A percentile compares a stretch with the other conserved stretches of the same genome.
Evolutionary conservation across 1,140 invertebrate species (phyloP).

Genomic region (Contarinia nasturtii): DNA sequence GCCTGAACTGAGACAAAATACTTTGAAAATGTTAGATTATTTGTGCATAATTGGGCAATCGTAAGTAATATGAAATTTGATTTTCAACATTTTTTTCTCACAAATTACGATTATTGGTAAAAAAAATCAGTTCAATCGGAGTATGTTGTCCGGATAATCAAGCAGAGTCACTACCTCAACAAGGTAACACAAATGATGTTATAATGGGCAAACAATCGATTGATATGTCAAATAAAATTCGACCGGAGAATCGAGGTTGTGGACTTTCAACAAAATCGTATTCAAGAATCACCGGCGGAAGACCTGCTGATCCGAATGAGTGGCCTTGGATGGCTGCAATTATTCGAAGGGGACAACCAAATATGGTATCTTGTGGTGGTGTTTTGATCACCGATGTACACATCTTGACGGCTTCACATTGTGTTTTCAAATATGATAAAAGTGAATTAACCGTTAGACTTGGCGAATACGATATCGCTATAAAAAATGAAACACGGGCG

Average conservation of each 20-base stretch:
- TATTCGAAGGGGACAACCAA: slow-evolving; percentile 27
- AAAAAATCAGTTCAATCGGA: slow-evolving; percentile 14
- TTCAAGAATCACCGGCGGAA: slow-evolving; percentile 35
- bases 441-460: slow-evolving; percentile 47
- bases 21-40: slow-evolving; percentile 36
- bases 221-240: not conserved
- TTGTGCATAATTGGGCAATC: slow-evolving; percentile 41
- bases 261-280: slow-evolving; percentile 37
- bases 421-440: slow-evolving; percentile 35
- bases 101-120: not conserved
- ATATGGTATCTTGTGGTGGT: slow-evolving; percentile 51
- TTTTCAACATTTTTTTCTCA: not conserved
- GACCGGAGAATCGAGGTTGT: slow-evolving; percentile 32
- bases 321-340: slow-evolving; percentile 72
- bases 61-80: slow-evolving; percentile 22
- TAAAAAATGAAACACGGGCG: slow-evolving; percentile 36
- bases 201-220: slow-evolving; percentile 7
- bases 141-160: slow-evolving; percentile 17
- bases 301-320: slow-evolving; percentile 41
- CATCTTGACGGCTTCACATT: slow-evolving; percentile 58
- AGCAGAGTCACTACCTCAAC: not conserved
- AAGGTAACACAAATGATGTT: slow-evolving; percentile 5
- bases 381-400: slow-evolving; percentile 39
- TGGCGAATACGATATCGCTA: slow-evolving; percentile 59
- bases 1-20: slow-evolving; percentile 32